Conservation (phyloP, 2,113 vertebrate genomes). For the Rhinolophus sinicus region DNA sequence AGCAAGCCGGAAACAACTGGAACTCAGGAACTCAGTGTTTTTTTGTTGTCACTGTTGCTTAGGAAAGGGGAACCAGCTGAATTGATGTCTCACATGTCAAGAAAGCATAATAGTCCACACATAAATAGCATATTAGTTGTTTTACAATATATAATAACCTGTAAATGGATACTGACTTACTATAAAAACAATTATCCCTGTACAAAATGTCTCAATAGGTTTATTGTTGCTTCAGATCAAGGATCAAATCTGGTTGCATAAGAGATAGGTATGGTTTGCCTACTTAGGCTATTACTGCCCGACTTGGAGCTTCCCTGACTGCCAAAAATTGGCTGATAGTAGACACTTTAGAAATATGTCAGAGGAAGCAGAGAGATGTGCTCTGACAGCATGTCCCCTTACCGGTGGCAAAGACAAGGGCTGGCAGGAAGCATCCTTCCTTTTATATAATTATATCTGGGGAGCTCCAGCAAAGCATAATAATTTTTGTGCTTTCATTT, state of each 20-base stretch:
- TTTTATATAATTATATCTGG: neutral
- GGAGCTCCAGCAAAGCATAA: neutral
- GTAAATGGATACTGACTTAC: conserved; percentile 69
- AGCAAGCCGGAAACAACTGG: neutral
- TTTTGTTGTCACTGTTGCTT: conserved; percentile 43
- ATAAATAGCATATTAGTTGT: conserved; percentile 59
- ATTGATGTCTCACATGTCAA: conserved; percentile 29
- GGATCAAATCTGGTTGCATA: conserved; percentile 69
- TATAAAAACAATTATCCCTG: conserved; percentile 64
- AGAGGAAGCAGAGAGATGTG: neutral
- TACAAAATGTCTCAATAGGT: conserved; percentile 53
- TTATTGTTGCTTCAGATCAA: conserved; percentile 80
- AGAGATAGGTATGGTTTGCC: neutral
- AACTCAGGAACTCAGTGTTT: neutral
- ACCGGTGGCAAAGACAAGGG: neutral
- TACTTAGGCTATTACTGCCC: neutral
- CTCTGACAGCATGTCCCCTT: neutral
- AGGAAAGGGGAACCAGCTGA: conserved; percentile 35
- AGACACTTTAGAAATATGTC: neutral
- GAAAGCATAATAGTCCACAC: conserved; percentile 52
- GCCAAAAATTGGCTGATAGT: neutral
- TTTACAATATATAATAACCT: conserved; percentile 80
- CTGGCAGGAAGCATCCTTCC: conserved; percentile 28
- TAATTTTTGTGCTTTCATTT: conserved; percentile 54
- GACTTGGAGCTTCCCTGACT: neutral